Evolutionary conservation across 2,797 vertebrate genomes (phyloP), one percentile per base, ranked within the genome.

Genomic region (Naso thynnoides): DNA sequence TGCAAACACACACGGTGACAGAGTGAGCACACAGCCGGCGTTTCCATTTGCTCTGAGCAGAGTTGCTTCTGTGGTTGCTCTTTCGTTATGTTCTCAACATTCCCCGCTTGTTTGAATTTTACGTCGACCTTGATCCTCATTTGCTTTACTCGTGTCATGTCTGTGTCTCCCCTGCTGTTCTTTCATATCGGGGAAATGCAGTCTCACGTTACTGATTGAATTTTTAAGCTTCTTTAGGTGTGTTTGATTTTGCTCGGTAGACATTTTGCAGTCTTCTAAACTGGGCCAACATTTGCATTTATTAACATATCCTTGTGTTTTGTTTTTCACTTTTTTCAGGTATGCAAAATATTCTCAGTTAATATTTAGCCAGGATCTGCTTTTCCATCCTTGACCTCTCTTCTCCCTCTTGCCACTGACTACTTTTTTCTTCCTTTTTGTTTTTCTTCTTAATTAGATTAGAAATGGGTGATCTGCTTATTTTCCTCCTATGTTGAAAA

Each of bases 231-330:
- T 38, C 75, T 67, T 48, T 53, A 77, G 57, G 61, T 82, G 73
- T 53, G 44, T 78, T 82, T 64, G 58, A 80, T 76, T 84, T 63
- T 52, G 60, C 67, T 77, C 44, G 0, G 36, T 1, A 56, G 48
- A 67, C 31, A 21, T 55, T 63, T 53, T 60, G 31, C 19, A 9
- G 10, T 62, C 65, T 78, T 81, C 36, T 48, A 68, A 91, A 84
- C 70, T 85, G 76, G 88, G 89, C 58, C 86, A 90, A 48, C 59
- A 64, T 75, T 82, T 76, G 81, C 84, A 89, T 91, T 82, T 42
- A 83, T 89, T 84, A 78, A 29, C 67, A 54, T 41, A 24, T 76
- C 39, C 29, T 63, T 52, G 0, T 45, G 36, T 59, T 76, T 55
- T 62, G 13, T 52, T 9, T 38, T 16, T 16, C 53, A 1, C 11